Conservation (phyloP, 2,888 invertebrate species). For the Dione juno region DNA sequence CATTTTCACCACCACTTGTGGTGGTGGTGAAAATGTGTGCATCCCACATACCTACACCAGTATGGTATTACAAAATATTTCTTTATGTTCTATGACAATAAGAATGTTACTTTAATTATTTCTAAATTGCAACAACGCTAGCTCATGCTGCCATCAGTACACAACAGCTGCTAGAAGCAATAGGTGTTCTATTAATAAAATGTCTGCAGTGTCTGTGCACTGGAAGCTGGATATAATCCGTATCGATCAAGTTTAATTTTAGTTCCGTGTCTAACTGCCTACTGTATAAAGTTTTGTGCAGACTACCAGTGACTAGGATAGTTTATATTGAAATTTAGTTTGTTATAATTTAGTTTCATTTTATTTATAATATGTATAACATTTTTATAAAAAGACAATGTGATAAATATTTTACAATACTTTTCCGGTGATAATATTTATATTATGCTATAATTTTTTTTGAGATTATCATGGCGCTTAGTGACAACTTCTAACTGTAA, state of each 20-base stretch:
- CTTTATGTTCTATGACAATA: too few relatives aligned
- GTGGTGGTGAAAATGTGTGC: too few relatives aligned
- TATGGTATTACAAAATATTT: too few relatives aligned
- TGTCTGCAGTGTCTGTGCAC: conserved; percentile 65
- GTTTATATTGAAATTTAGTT: neutral
- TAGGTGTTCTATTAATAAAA: conserved; percentile 67
- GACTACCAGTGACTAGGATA: conserved; percentile 36
- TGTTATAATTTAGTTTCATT: neutral
- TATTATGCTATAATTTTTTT: too few relatives aligned
- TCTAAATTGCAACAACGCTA: conserved; percentile 4
- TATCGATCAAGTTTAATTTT: conserved; percentile 78
- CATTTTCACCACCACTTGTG: too few relatives aligned
- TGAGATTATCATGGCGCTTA: too few relatives aligned
- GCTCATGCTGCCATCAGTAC: neutral
- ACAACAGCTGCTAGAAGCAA: conserved; percentile 40
- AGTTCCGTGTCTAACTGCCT: conserved; percentile 51
- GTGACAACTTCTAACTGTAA: too few relatives aligned
- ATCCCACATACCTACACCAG: too few relatives aligned
- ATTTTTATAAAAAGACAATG: neutral
- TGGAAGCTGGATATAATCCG: conserved; percentile 60
- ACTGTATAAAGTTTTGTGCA: conserved; percentile 45
- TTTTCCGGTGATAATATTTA: too few relatives aligned
- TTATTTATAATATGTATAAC: neutral
- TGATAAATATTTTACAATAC: too few relatives aligned
- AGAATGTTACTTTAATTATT: neutral